phyloP scores from a whole-genome alignment of 2,113 vertebrate species.

The Polypterus bichir region DNA sequence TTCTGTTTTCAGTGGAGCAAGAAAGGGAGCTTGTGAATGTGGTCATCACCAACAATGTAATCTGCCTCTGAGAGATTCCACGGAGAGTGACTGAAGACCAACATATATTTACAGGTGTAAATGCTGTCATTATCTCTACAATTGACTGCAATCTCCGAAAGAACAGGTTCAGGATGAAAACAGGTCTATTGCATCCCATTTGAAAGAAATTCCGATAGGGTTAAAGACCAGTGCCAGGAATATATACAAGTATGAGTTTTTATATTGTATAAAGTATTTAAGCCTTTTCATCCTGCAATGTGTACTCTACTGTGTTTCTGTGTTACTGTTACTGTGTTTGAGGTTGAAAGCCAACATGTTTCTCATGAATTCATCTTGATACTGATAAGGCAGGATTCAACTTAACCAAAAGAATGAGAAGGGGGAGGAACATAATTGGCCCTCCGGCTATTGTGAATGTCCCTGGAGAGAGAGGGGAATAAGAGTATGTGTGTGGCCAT shows the following conservation, averaged over 20 bases:
- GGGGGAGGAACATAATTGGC: no score
- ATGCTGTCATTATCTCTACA: conserved; percentile 1
- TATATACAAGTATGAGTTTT: conserved; percentile 1
- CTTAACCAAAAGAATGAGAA: conserved; percentile 3
- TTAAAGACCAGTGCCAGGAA: conserved; percentile 8
- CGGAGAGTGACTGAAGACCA: no score
- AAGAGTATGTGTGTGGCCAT: no score
- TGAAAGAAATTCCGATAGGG: conserved; percentile 1
- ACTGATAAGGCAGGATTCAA: neutral
- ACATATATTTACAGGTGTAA: neutral
- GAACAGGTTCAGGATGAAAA: conserved; percentile 3
- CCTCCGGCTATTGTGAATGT: no score
- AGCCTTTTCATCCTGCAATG: no score
- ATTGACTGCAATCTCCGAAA: neutral
- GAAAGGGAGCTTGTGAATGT: no score
- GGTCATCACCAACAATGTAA: no score
- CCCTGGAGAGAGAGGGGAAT: no score
- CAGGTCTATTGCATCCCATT: conserved; percentile 4
- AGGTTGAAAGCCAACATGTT: neutral
- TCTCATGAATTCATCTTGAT: conserved; percentile 7
- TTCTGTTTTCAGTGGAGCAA: no score
- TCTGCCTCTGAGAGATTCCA: no score
- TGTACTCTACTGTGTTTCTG: no score
- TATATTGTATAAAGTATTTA: neutral
- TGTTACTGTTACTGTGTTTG: no score